Evolutionary conservation across 2,797 vertebrate genomes (phyloP), one percentile per base, ranked within the genome.

Genomic region (Sylvia borin): DNA sequence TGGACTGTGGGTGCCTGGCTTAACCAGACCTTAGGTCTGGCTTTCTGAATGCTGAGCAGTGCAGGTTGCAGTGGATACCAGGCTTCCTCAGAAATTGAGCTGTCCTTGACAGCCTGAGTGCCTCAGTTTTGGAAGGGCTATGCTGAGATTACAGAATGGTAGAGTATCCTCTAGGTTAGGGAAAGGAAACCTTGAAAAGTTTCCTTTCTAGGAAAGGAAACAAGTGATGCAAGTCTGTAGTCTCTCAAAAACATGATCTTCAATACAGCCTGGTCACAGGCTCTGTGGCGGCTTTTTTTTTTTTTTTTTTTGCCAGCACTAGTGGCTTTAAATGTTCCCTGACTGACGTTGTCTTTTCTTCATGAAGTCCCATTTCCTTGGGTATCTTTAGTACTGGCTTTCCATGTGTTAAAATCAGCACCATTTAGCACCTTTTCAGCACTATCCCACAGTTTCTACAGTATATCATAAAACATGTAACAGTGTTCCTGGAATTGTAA

Each of bases 1-100:
- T 25, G 29, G 21, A 7, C 45, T 73, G 26, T 40, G 74, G 40
- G 22, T 2, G 0, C 13, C 31, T 13, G 2, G 20, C 18, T 58
- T 36, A 9, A 10, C 12, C 67, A 82, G 71, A 60, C 43, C 40
- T 73, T 17, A 51, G 22, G 13, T 40, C 11, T 1, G 1, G 13
- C 27, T 43, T 40, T 67, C 24, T 1, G 2, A 74, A 5, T 3
- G 17, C n/a, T 43, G 73, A 50, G 29, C 0, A 0, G 10, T 47
- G 11, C 1, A 2, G 42, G 22, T 38, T 43, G 66, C 25, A 10
- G 0, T 20, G 71, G 51, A 13, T 55, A 32, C 20, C 29, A 62
- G 71, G 24, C 55, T 43, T 58, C 24, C 38, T 74, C 66, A n/a
- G 55, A 32, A 75, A 73, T 53, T 2, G 5, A 25, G 24, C 53